Evolutionary conservation across 35 echinoderm and acorn worm species (phyloP).

Genomic region (Strongylocentrotus purpuratus): DNA sequence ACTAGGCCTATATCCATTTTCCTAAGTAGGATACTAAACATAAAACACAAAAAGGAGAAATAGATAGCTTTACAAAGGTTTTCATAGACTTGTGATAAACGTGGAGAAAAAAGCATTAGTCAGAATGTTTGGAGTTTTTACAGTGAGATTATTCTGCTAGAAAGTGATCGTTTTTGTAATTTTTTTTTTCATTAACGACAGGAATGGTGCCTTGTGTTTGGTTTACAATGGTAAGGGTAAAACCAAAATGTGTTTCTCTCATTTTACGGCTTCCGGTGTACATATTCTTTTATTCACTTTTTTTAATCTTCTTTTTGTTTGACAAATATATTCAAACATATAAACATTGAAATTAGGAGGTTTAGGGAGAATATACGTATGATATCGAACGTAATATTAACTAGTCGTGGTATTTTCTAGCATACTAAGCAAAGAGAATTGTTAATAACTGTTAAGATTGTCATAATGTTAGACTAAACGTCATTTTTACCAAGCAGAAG

Average conservation of each 20-base stretch:
- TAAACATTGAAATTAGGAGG: background rate
- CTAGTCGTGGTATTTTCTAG: too few species aligned
- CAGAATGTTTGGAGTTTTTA: background rate
- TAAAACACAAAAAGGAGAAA: too few species aligned
- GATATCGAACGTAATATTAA: background rate
- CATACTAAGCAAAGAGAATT: too few species aligned
- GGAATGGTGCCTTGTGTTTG: constrained; percentile 49
- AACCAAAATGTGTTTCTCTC: constrained; percentile 30
- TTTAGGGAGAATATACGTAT: background rate
- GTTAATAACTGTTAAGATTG: too few species aligned
- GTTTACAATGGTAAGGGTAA: constrained; percentile 21
- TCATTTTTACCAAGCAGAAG: too few species aligned
- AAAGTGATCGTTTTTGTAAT: background rate
- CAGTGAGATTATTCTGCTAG: background rate
- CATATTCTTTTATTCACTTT: constrained; percentile 27
- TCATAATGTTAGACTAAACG: too few species aligned
- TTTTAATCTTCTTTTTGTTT: background rate
- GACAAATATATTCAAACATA: background rate
- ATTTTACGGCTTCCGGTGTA: constrained; percentile 51
- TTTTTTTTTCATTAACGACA: background rate
- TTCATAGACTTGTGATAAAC: background rate
- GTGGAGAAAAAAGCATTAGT: background rate
- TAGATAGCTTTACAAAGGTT: background rate
- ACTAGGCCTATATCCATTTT: background rate
- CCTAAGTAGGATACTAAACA: background rate